Evolutionary conservation across 1,140 invertebrate species (phyloP).

Genomic region (Megalopta genalis): DNA sequence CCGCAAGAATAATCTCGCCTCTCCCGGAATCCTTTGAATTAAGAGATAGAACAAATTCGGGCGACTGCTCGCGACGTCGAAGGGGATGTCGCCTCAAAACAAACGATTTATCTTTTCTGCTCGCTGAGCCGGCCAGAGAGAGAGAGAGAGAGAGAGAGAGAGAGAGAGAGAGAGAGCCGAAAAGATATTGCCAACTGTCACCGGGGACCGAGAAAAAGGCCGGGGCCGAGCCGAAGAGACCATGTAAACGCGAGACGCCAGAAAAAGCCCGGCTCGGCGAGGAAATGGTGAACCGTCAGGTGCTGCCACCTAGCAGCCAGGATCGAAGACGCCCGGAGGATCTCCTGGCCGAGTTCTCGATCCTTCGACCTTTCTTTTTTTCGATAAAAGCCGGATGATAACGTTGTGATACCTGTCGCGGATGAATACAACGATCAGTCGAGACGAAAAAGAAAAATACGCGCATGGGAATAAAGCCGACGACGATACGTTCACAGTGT

Average conservation of each 20-base stretch:
- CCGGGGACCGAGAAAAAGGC: slow-evolving; percentile 46
- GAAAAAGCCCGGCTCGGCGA: not conserved
- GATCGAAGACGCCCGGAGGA: not conserved
- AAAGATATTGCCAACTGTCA: slow-evolving; percentile 68
- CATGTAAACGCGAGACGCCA: not conserved
- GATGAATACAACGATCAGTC: slow-evolving; percentile 17
- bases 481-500: slow-evolving; percentile 1
- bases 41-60: slow-evolving; percentile 32
- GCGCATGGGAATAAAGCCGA: not conserved
- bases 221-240: slow-evolving; percentile 7
- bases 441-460: too few species aligned
- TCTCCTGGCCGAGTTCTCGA: slow-evolving; percentile 22
- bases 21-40: slow-evolving; percentile 9
- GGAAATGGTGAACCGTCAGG: not conserved
- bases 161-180: slow-evolving; percentile 58
- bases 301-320: not conserved
- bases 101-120: slow-evolving; percentile 78
- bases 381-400: slow-evolving; percentile 7
- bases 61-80: not conserved
- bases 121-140: slow-evolving; percentile 71
- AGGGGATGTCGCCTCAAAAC: slow-evolving; percentile 68
- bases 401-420: slow-evolving; percentile 30
- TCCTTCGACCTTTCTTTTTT: slow-evolving; percentile 36
- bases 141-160: slow-evolving; percentile 66
- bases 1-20: slow-evolving; percentile 4